These are phyloP conservation scores for Uria lomvia DNA, from an alignment of 2,113 vertebrate genomes.

Conservation along the genomic window DNA sequence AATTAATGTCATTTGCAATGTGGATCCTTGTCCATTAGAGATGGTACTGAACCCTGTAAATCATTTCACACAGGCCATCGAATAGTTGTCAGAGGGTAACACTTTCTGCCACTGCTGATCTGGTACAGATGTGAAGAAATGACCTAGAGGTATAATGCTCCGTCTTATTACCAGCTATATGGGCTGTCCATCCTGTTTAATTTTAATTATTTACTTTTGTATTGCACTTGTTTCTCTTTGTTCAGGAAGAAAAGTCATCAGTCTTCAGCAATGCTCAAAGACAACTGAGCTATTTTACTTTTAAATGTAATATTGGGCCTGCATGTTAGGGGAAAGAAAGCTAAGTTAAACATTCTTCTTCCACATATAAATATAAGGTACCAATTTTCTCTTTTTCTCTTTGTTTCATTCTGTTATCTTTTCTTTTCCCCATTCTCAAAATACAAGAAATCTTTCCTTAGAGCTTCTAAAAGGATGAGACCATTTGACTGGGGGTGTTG, in stretches of 20 bases:
- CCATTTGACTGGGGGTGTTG: not conserved
- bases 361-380: not conserved
- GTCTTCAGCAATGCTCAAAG: not conserved
- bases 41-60: not conserved
- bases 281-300: not conserved
- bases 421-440: not conserved
- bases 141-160: not conserved
- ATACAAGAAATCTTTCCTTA: not conserved
- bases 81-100: constrained; percentile 1
- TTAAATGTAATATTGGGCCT: not conserved
- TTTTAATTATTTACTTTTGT: not conserved
- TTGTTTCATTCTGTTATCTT: not conserved
- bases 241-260: not conserved
- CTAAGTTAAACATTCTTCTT: not conserved
- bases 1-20: not conserved
- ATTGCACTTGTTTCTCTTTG: not conserved
- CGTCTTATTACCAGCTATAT: not conserved
- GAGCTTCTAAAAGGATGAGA: not conserved
- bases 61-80: not conserved
- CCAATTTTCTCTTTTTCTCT: not conserved
- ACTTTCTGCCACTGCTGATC: constrained; percentile 8
- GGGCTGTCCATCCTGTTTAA: not conserved
- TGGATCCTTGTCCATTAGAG: not conserved
- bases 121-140: not conserved
- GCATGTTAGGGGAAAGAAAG: not conserved